Conservation (phyloP, 2,797 vertebrate species). For the Falco biarmicus region DNA sequence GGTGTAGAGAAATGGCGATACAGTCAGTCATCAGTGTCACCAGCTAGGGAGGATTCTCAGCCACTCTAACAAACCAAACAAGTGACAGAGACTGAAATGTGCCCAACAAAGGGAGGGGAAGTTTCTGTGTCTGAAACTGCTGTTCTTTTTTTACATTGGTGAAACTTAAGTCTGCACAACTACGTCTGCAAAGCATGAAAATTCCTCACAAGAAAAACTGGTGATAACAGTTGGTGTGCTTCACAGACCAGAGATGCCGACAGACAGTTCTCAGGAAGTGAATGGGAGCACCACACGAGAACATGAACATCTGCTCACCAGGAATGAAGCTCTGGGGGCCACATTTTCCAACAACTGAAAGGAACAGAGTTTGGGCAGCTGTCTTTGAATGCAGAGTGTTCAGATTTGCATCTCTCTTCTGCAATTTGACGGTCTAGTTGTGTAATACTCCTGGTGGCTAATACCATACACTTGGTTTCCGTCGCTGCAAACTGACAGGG, state of each 20-base stretch:
- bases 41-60: background rate
- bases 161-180: background rate
- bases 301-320: conserved; percentile 6
- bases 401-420: background rate
- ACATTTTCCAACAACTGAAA: background rate
- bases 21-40: background rate
- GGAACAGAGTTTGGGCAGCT: background rate
- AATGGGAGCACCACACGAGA: rapidly evolving
- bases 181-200: background rate
- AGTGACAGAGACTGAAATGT: background rate
- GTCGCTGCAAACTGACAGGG: background rate
- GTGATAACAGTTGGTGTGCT: background rate
- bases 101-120: rapidly evolving
- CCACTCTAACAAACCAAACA: background rate
- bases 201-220: background rate
- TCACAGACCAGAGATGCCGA: rapidly evolving
- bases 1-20: background rate
- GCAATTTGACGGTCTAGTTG: background rate
- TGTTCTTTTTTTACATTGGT: background rate
- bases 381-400: background rate
- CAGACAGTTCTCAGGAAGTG: background rate
- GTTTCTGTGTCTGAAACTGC: background rate
- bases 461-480: background rate
- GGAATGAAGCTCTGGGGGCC: background rate
- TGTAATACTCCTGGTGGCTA: background rate